Base-by-base conservation (phyloP, 2,113 vertebrate genomes). In the Synchiropus splendidus region DNA sequence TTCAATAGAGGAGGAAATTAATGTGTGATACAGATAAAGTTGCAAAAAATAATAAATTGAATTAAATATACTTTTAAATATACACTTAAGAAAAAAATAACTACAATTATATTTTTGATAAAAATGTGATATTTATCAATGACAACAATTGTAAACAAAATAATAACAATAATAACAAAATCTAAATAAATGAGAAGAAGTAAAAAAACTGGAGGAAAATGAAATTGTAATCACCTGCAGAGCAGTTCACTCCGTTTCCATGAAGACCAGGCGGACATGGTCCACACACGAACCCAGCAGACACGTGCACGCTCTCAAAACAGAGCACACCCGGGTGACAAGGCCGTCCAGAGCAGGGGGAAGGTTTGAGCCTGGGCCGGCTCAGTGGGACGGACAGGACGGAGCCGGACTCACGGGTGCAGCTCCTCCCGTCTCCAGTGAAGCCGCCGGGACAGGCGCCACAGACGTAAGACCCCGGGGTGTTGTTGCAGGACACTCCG, bases 381-480 rank as follows among this genome's bases (percentile, higher is more conserved):
- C n/a, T n/a, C n/a, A n/a, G n/a, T n/a, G n/a, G n/a, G n/a, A n/a
- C n/a, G n/a, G n/a, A n/a, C n/a, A 5, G 21, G 21, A 27, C 2
- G 12, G 12, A 16, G 1, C 12, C 6, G 30, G 42, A 54, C 78
- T 34, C 37, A 84, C 83, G 51, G 9, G 11, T 69, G 52, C 92
- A 92, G 12, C 10, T 78, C 16, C 54, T 86, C 6, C 90, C 90
- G 44, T 92, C 83, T 14, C 90, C 90, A 10, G 57, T 51, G 55
- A 81, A 77, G 42, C 85, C 87, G 12, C 43, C 48, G n/a, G 90
- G 90, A 47, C 90, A 95, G 2, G 57, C 41, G 32, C 78, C 85
- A 71, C 92, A 96, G 31, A 36, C 31, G 51, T 90, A 96, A 39
- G 90, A 91, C 33, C 90, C 89, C 33, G 79, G 64, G 0, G 83